Percentiles rank a stretch among this genome's conserved stretches.
Evolutionary conservation across 2,113 vertebrate species (phyloP).

Genomic region (Chitala chitala): DNA sequence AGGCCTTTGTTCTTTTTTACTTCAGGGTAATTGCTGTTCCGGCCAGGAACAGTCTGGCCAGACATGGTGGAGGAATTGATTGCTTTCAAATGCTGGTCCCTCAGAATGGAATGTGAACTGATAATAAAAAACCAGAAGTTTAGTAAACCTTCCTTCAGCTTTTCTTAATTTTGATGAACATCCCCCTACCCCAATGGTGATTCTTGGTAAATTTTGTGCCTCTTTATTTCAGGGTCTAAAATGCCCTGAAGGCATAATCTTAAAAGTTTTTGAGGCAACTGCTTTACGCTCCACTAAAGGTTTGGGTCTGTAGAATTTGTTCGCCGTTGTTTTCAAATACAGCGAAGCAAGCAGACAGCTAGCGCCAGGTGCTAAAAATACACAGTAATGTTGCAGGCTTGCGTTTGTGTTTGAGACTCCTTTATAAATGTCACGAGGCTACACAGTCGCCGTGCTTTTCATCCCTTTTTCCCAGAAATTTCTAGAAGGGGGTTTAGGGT

Average conservation of each 20-base stretch:
- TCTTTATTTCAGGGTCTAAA: too few species aligned
- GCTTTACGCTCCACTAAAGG: background rate
- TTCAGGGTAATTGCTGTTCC: conserved; percentile 9
- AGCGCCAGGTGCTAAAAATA: background rate
- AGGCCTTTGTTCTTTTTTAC: conserved; percentile 19
- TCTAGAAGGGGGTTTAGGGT: background rate
- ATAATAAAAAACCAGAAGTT: conserved; percentile 1
- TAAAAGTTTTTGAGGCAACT: background rate
- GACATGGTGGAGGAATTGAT: conserved; percentile 1
- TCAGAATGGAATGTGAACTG: background rate
- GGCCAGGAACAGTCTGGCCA: background rate
- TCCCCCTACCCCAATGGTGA: too few species aligned
- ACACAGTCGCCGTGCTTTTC: background rate
- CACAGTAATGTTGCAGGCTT: background rate
- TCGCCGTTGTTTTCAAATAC: too few species aligned
- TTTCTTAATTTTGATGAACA: background rate
- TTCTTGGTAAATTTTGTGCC: too few species aligned
- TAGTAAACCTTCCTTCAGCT: background rate
- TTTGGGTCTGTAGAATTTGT: background rate
- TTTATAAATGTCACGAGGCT: conserved; percentile 6
- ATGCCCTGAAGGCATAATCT: background rate
- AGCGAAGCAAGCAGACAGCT: too few species aligned
- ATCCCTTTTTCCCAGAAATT: background rate
- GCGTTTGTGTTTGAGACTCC: conserved; percentile 7
- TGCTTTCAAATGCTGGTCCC: conserved; percentile 19